These are phyloP conservation scores for Clarias pachynema DNA, from an alignment of 2,797 vertebrate genomes.

Conservation along the genomic window DNA sequence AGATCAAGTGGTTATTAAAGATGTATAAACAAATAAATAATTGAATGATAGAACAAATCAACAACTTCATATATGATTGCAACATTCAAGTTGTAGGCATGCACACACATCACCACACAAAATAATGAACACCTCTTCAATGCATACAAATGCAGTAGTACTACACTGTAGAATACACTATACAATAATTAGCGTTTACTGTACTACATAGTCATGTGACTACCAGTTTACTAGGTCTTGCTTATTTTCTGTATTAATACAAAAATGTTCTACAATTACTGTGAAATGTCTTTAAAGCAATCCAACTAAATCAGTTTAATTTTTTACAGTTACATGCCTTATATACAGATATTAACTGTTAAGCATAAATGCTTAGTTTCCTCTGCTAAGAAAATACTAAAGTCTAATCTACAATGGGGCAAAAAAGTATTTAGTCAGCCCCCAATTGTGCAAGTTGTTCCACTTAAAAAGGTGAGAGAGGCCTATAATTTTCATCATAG, in stretches of 20 bases:
- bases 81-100: neutral
- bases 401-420: too few species aligned
- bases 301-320: neutral
- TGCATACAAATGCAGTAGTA: neutral
- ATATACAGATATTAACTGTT: neutral
- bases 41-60: neutral
- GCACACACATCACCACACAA: neutral
- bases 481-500: too few species aligned
- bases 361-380: neutral
- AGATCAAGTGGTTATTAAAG: neutral
- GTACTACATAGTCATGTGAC: neutral
- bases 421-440: too few species aligned
- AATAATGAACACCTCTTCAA: neutral
- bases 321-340: neutral
- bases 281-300: neutral
- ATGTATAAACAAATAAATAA: neutral
- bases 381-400: neutral
- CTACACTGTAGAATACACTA: neutral
- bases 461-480: too few species aligned
- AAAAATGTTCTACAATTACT: neutral
- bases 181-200: neutral
- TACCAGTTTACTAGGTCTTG: neutral
- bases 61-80: neutral
- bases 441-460: too few species aligned
- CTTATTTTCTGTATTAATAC: neutral